phyloP scores from a whole-genome alignment of 2,797 vertebrate species.

The Otolemur crassicaudatus region DNA sequence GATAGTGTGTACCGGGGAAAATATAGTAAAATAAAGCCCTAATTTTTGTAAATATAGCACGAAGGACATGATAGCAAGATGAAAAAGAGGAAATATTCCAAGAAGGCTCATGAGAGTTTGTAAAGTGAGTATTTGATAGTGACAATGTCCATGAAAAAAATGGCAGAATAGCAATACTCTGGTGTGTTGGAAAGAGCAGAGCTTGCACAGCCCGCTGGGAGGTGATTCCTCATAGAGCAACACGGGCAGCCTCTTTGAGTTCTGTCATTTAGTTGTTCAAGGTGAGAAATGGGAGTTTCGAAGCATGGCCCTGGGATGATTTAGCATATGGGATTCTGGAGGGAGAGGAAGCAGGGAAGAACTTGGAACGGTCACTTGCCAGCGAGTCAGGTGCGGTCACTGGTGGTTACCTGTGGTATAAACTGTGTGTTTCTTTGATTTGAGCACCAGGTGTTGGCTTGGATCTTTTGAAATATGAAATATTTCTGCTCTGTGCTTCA shows the following conservation, averaged over 20 bases:
- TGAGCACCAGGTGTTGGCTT: not conserved
- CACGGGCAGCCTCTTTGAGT: not conserved
- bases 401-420: not conserved
- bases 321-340: not conserved
- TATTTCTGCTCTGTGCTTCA: not conserved
- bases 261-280: not conserved
- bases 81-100: not conserved
- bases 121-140: not conserved
- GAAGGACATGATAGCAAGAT: not conserved
- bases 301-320: not conserved
- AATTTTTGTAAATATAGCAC: not conserved
- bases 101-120: fast-evolving
- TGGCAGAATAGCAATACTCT: not conserved
- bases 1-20: not conserved
- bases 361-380: not conserved
- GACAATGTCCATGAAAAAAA: not conserved
- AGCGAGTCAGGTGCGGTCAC: not conserved
- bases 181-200: not conserved
- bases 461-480: constrained; percentile 34
- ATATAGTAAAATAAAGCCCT: not conserved
- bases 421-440: not conserved
- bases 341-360: not conserved
- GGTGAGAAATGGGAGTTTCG: not conserved
- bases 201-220: not conserved
- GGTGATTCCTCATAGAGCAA: not conserved